phyloP scores from a whole-genome alignment of 23 tunicate genomes.

The Ciona savignyi region DNA sequence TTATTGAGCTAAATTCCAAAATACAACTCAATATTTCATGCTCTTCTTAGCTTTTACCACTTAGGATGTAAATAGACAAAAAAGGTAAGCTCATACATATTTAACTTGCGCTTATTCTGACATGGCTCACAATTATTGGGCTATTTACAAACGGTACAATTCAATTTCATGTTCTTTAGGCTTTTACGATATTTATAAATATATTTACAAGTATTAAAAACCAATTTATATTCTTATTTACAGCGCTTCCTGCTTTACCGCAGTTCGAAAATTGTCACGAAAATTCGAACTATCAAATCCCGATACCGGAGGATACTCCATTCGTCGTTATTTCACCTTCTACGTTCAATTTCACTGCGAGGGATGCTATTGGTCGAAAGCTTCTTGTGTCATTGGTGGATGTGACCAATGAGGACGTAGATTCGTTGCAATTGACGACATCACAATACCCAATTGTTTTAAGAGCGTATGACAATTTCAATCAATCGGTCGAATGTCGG shows the following conservation, averaged over 20 bases:
- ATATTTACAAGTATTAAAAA: too few relatives aligned
- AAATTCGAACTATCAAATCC: background rate
- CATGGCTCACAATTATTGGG: too few relatives aligned
- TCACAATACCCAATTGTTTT: background rate
- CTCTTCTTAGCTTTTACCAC: too few relatives aligned
- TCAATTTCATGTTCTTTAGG: too few relatives aligned
- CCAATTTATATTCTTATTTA: too few relatives aligned
- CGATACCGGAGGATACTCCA: background rate
- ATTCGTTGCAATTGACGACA: background rate
- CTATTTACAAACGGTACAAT: constrained; percentile 76
- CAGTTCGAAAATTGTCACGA: background rate
- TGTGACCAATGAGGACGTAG: background rate
- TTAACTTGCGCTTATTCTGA: too few relatives aligned
- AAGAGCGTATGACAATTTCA: background rate
- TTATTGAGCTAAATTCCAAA: too few relatives aligned
- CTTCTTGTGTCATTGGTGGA: background rate
- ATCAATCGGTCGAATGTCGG: background rate
- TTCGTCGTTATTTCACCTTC: background rate
- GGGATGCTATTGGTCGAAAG: background rate
- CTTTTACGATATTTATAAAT: too few relatives aligned
- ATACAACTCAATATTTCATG: too few relatives aligned
- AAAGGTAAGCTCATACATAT: too few relatives aligned
- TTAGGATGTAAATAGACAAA: too few relatives aligned
- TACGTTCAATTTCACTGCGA: background rate
- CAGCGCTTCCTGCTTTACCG: background rate